These are phyloP conservation scores for Crenuchus spilurus DNA, from an alignment of 2,797 vertebrate genomes.

Conservation along the genomic window DNA sequence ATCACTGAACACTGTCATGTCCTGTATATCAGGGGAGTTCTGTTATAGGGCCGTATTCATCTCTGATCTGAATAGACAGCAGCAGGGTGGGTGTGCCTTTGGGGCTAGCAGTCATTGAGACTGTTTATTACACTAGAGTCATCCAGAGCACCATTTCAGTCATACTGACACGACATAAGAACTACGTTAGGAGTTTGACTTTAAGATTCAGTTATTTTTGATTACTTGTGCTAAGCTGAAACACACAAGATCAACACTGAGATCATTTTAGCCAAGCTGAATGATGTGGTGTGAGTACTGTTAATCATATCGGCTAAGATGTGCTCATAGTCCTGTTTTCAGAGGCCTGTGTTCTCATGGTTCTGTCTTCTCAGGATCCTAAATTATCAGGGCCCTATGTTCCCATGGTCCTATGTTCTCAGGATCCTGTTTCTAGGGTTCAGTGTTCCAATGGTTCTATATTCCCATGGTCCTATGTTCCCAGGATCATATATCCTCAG, in stretches of 20 bases:
- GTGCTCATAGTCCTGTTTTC: no score
- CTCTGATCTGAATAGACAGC: constrained; percentile 2
- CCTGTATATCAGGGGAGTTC: neutral
- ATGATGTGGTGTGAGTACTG: neutral
- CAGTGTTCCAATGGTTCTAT: no score
- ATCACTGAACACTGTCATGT: constrained; percentile 9
- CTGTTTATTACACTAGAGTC: neutral
- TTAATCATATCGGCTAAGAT: neutral
- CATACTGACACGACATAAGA: neutral
- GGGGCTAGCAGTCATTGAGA: neutral
- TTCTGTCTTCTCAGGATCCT: no score
- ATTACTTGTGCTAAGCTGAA: neutral
- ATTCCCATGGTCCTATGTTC: no score
- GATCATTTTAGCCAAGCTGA: neutral
- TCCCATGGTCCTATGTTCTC: no score
- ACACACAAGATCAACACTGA: neutral
- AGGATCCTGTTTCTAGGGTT: no score
- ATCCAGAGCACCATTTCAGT: neutral
- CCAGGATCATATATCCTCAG: no score
- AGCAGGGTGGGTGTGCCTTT: neutral
- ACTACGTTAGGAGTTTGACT: no score
- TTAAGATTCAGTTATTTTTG: no score
- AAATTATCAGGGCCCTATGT: no score
- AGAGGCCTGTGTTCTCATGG: no score
- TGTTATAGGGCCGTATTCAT: neutral